Evolutionary conservation across 2,797 vertebrate species (phyloP), one percentile per base, ranked within the genome.

Genomic region (Anabacerthia variegaticeps): DNA sequence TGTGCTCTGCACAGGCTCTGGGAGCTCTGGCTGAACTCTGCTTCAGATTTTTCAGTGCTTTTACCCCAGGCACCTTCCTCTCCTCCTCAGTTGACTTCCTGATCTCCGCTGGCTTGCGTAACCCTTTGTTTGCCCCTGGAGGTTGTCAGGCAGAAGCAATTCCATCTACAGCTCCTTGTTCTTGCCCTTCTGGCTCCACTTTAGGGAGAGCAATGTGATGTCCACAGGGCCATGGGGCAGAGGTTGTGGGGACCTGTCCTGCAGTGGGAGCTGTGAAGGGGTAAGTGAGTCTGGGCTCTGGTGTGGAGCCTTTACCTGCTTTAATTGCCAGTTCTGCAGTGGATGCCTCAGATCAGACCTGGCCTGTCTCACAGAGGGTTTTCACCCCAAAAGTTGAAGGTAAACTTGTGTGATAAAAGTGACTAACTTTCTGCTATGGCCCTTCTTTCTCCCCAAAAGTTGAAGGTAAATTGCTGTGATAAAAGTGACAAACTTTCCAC

Each of bases 81-180:
- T 72, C 39, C 56, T 41, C 14, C 67, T 55, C 69, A 6, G 9
- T 24, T 80, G 88, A 27, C n/a, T 11, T 34, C 55, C 12, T 37
- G 54, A 22, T 66, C 28, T 30, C 63, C 24, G 0, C 26, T 28
- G 37, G 48, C 62, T 82, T 66, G 51, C 0, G 1, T 75, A 61
- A 39, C 6, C 22, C 0, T 21, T 39, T 23, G 43, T 55, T 65
- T 92, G 74, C 17, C 52, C 80, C 20, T 3, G 2, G 24, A 9
- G 52, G 5, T 0, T 63, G 68, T 48, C 2, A 36, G 41, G 54
- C 62, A 41, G 80, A 66, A n/a, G 85, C 74, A 18, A 34, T 5
- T 23, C 65, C 39, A 2, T 0, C 4, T 6, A 0, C 1, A 43
- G 49, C 61, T 36, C 5, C 36, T 8, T 24, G 46, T 1, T 18